Conservation (phyloP, 2,888 invertebrate species). For the Rhagophthalmus giganteus region DNA sequence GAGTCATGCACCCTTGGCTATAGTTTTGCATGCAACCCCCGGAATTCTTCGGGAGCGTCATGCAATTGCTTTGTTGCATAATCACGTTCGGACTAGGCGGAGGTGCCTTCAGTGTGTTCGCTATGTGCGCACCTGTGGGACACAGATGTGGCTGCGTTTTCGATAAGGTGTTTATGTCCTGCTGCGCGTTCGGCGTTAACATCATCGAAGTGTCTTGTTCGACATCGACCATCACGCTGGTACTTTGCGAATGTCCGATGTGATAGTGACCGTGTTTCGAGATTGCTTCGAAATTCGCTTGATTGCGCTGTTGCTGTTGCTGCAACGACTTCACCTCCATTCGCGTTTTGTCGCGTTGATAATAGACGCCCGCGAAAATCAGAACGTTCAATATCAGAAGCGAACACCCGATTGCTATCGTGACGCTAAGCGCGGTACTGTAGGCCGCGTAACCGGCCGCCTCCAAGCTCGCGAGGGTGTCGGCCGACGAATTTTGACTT, state of each 20-base stretch:
- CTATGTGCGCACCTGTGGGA: constrained; percentile 55
- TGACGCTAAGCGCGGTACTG: constrained; percentile 75
- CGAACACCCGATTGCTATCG: constrained; percentile 81
- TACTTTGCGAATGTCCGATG: constrained; percentile 74
- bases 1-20: constrained; percentile 56
- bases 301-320: constrained; percentile 73
- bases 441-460: constrained; percentile 77
- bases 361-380: constrained; percentile 84
- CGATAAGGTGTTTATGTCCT: constrained; percentile 58
- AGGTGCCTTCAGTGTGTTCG: constrained; percentile 64
- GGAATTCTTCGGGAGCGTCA: constrained; percentile 59
- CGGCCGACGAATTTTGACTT: constrained; percentile 67
- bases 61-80: constrained; percentile 52
- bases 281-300: constrained; percentile 70
- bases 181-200: constrained; percentile 61
- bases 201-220: constrained; percentile 70
- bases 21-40: constrained; percentile 49
- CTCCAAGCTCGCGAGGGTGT: constrained; percentile 77
- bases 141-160: constrained; percentile 61
- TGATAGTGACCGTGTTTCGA: constrained; percentile 81
- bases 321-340: constrained; percentile 78
- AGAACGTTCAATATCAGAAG: constrained; percentile 79
- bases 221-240: constrained; percentile 81
- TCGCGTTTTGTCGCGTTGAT: constrained; percentile 76
- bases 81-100: constrained; percentile 64